Percentiles rank a stretch among this genome's conserved stretches.
These are phyloP conservation scores for Perizoma affinitatum DNA, from an alignment of 2,888 invertebrate genomes.

Conservation along the genomic window DNA sequence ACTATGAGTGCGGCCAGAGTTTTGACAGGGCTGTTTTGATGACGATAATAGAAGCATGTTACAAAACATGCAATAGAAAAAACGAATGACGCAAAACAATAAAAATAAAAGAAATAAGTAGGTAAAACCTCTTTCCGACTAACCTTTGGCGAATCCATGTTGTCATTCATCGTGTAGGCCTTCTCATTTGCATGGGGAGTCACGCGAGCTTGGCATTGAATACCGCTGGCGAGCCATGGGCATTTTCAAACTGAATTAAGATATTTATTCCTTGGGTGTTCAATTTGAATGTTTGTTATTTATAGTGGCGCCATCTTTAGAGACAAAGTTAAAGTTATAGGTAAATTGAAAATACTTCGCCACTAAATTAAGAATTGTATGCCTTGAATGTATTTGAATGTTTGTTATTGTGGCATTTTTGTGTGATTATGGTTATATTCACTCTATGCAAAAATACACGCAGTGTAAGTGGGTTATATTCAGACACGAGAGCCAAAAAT, in stretches of 20 bases:
- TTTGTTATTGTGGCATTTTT: too few relatives aligned
- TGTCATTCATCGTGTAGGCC: slow-evolving; percentile 26
- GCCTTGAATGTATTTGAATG: too few relatives aligned
- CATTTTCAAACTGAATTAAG: slow-evolving; percentile 17
- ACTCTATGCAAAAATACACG: too few relatives aligned
- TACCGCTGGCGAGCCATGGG: slow-evolving; percentile 30
- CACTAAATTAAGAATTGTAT: too few relatives aligned
- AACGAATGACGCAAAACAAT: slow-evolving; percentile 18
- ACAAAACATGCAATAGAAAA: too few relatives aligned
- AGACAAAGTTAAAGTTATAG: neutral
- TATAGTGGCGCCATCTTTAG: neutral
- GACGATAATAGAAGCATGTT: too few relatives aligned
- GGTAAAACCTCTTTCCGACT: slow-evolving; percentile 3
- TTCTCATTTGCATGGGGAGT: slow-evolving; percentile 47
- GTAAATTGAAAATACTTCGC: too few relatives aligned
- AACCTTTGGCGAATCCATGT: slow-evolving; percentile 33
- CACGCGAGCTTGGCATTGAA: slow-evolving; percentile 50
- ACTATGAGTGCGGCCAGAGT: too few relatives aligned
- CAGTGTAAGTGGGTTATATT: too few relatives aligned
- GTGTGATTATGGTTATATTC: too few relatives aligned
- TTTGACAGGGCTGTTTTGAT: too few relatives aligned
- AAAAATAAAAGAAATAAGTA: neutral
- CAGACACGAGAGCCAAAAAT: too few relatives aligned
- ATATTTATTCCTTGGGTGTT: neutral
- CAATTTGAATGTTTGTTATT: neutral